Base-by-base conservation (phyloP, 2,113 vertebrate genomes). In the Cheilinus undulatus region DNA sequence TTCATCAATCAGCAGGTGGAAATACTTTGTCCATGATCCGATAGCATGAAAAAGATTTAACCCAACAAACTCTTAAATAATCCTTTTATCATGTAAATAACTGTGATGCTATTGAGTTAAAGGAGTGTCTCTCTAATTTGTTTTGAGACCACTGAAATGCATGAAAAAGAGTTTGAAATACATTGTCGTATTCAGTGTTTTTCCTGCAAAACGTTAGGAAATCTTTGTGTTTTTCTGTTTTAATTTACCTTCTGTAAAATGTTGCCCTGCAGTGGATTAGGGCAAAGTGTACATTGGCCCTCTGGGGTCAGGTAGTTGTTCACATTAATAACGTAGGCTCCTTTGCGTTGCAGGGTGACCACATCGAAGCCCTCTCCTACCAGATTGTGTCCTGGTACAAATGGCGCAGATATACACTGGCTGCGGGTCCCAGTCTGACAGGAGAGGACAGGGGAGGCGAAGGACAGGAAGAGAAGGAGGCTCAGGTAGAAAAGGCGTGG, bases 331-430 rank as follows among this genome's bases (percentile, higher is more conserved):
- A 90, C 1, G 14, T 87, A 89, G 70, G 86, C 78, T 45, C 84
- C 78, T 1, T 91, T 94, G 10, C 42, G 85, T 20, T 12, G 66
- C 62, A 93, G 84, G 5, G 28, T 93, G 69, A 91, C 92, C 49
- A 94, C 76, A 0, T 95, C 89, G 3, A 92, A 51, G 2, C 93
- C 93, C 49, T 91, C 86, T 1, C 93, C 94, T 0, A 85, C 87
- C 86, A 94, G 51, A 78, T 61, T 63, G 0, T 86, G 0, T 0
- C 93, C 91, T 0, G 93, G 93, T 20, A 92, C 87, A 0, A 89
- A 92, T 4, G 12, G 27, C 2, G 28, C 70, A 0, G 3, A 8
- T 0, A 28, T 4, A 38, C 93, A 95, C 38, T 87, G 59, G 0
- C 2, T 51, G 11, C 0, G 0, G n/a, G 1, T 64, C 38, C 63